These are phyloP conservation scores for Aphaenogaster rudis DNA, from an alignment of 1,140 invertebrate genomes.

Conservation along the genomic window DNA sequence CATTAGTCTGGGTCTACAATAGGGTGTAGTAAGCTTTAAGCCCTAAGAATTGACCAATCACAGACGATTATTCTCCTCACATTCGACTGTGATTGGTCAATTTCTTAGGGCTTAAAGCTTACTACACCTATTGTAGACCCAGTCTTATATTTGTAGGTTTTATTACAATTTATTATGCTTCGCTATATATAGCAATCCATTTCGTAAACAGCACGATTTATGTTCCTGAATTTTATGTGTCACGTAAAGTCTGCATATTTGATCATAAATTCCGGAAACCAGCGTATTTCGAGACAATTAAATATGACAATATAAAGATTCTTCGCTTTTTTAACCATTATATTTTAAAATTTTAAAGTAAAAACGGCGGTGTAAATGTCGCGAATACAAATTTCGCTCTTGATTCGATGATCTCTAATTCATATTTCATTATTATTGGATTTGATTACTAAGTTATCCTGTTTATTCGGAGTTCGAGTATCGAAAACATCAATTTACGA, in stretches of 20 bases:
- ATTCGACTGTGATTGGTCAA: too few relatives aligned
- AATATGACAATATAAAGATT: neutral
- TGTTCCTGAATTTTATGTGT: slow-evolving; percentile 5
- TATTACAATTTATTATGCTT: slow-evolving; percentile 25
- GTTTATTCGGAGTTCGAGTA: slow-evolving; percentile 17
- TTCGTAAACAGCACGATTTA: slow-evolving; percentile 17
- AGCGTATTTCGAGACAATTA: neutral
- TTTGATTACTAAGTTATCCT: slow-evolving; percentile 15
- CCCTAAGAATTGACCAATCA: too few relatives aligned
- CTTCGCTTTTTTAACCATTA: neutral
- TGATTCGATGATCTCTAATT: slow-evolving; percentile 1
- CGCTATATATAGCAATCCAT: neutral
- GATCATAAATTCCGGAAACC: neutral
- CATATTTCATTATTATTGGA: slow-evolving; percentile 19
- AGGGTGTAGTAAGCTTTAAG: too few relatives aligned
- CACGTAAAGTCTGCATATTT: neutral
- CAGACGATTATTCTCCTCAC: too few relatives aligned
- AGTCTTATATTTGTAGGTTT: neutral
- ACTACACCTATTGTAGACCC: too few relatives aligned
- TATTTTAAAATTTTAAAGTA: neutral
- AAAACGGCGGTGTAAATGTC: neutral
- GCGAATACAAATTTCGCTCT: neutral
- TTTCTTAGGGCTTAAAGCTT: too few relatives aligned
- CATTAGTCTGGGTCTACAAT: too few relatives aligned
- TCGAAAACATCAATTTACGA: slow-evolving; percentile 57